phyloP scores from a whole-genome alignment of 2,113 vertebrate genomes.

The Pardalotus punctatus region DNA sequence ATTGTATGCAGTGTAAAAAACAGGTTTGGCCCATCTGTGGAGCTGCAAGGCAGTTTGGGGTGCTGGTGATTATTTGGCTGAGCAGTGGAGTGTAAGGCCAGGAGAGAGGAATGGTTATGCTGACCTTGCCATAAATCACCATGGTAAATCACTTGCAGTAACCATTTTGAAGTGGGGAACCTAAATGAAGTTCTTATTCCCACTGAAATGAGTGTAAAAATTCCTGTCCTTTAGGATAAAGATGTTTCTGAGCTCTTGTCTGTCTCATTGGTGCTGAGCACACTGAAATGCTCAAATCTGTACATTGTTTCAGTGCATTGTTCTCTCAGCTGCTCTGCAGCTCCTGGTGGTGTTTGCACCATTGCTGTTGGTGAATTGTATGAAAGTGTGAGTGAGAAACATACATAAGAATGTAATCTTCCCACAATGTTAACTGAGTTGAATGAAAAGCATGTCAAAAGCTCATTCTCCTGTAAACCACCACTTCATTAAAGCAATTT shows the following conservation, averaged over 20 bases:
- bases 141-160: not conserved
- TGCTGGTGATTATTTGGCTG: not conserved
- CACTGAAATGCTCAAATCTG: not conserved
- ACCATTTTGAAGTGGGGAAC: not conserved
- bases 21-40: not conserved
- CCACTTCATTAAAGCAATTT: not conserved
- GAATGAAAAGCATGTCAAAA: not conserved
- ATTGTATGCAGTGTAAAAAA: not conserved
- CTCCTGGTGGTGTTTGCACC: not conserved
- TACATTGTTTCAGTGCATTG: accelerated
- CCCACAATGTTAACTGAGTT: not conserved
- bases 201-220: not conserved
- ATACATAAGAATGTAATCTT: not conserved
- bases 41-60: not conserved
- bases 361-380: not conserved
- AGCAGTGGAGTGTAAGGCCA: not conserved
- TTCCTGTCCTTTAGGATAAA: not conserved
- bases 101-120: not conserved
- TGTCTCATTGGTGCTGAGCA: not conserved
- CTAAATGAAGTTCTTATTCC: not conserved
- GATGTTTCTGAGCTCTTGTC: not conserved
- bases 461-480: not conserved
- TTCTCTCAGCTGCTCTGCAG: not conserved
- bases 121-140: not conserved
- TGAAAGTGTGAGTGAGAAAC: not conserved